Base-by-base conservation (phyloP, 2,888 invertebrate genomes). In the Frankliniella fusca region DNA sequence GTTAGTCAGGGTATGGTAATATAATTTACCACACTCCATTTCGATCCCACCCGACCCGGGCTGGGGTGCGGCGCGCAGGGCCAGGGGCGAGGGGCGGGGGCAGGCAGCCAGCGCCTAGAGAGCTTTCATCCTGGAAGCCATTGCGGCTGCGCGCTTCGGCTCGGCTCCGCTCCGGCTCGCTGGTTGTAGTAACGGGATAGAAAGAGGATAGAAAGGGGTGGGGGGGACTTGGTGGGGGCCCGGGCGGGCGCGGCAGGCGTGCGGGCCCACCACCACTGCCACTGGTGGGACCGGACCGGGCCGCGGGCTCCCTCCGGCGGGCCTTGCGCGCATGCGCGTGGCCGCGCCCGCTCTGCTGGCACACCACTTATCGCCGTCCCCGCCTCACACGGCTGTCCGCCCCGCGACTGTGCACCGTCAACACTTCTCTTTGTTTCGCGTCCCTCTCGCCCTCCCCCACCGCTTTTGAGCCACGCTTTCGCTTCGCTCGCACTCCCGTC, bases 21-120 rank as follows among this genome's bases (percentile, higher is more conserved):
- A 23, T 23, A 76, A 76, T 76, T 76, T 27, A 76, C 70, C 70
- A 76, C 70, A 27, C 70, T 76, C 70, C 8, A 76, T 76, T 76
- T 27, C 70, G 70, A 76, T 8, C 27, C 27, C 3, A 27, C 23
- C 70, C 12, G 23, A 8, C 15, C 61, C 61, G 61, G 38, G 11
- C 61, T 3, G 61, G 61, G 61, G 18, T 18, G 61, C 5, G 54
- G 18, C 61, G 61, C 5, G 54, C 54, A 1, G 54, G 38, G 38
- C 38, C 54, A 9, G 54, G 38, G 38, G 38, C 38, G 38, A 5
- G 38, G 3, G 38, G 38, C 3, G 2, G 38, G 38, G 38, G 38
- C 38, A 5, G 38, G 38, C 38, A 3, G 38, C 38, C 38, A 38
- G 38, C 38, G 38, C 38, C 38, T 38, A 38, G 38, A 38, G 38